Evolutionary conservation across 2,888 invertebrate genomes (phyloP).

Genomic region (Melanchra persicariae): DNA sequence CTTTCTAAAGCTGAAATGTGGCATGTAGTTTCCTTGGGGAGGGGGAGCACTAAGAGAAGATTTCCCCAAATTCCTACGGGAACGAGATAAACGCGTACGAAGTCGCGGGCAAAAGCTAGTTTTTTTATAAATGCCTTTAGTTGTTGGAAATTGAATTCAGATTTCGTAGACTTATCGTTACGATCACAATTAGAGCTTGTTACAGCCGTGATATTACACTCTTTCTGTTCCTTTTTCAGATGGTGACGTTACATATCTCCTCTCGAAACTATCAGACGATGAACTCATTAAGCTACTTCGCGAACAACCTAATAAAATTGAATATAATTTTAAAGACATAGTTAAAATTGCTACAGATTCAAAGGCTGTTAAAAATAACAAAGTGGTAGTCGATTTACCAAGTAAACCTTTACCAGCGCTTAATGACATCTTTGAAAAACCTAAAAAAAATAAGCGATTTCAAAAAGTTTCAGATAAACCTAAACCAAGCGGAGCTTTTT

Average conservation of each 20-base stretch:
- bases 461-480: conserved; percentile 59
- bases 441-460: conserved; percentile 65
- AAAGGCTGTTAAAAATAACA: conserved; percentile 49
- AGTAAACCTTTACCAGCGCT: conserved; percentile 37
- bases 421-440: conserved; percentile 48
- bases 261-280: conserved; percentile 84
- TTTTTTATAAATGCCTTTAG: no score
- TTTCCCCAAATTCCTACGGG: no score
- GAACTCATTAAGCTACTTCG: conserved; percentile 81
- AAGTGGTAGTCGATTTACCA: conserved; percentile 31
- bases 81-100: no score
- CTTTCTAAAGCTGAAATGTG: no score
- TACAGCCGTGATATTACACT: neutral
- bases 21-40: no score
- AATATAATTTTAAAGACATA: conserved; percentile 80
- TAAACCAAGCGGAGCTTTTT: conserved; percentile 71
- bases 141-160: neutral
- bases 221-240: conserved; percentile 70
- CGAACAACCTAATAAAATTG: conserved; percentile 77
- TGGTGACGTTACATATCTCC: conserved; percentile 79
- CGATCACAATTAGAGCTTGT: no score
- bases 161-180: no score
- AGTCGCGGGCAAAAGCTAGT: no score
- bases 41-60: no score
- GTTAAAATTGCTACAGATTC: conserved; percentile 72